Conservation (phyloP, 2,888 invertebrate genomes). For the Stegophylla sp. region DNA sequence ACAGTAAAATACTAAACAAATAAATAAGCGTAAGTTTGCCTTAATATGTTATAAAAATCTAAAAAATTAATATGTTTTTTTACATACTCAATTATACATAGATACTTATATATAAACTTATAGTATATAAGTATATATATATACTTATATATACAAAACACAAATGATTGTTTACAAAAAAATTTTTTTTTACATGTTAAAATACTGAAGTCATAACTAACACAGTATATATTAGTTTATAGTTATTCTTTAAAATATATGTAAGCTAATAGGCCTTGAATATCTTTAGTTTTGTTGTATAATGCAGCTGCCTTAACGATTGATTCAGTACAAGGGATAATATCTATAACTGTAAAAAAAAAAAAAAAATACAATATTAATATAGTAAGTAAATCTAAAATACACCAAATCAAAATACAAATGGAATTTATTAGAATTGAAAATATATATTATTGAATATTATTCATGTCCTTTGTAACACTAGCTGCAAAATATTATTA, state of each 20-base stretch:
- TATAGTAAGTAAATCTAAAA: slow-evolving; percentile 1
- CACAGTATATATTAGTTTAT: background rate
- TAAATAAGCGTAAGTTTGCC: background rate
- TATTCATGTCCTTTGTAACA: too few relatives aligned
- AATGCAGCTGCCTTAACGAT: background rate
- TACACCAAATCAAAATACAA: background rate
- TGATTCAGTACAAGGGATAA: background rate
- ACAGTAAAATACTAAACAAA: background rate
- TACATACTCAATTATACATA: background rate
- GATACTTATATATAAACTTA: background rate
- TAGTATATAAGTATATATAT: background rate
- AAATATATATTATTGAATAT: too few relatives aligned
- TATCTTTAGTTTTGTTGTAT: slow-evolving; percentile 25
- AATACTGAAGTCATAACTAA: background rate
- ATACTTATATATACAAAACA: background rate
- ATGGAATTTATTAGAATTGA: background rate
- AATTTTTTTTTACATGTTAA: background rate
- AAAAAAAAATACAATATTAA: slow-evolving; percentile 9
- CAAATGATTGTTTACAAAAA: background rate
- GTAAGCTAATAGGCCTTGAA: slow-evolving; percentile 46
- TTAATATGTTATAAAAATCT: background rate
- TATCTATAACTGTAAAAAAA: slow-evolving; percentile 30
- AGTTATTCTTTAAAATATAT: slow-evolving; percentile 5
- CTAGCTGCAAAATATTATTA: too few relatives aligned
- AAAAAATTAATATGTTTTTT: background rate